Conservation (phyloP, 2,113 vertebrate genomes). For the Sceloporus undulatus region DNA sequence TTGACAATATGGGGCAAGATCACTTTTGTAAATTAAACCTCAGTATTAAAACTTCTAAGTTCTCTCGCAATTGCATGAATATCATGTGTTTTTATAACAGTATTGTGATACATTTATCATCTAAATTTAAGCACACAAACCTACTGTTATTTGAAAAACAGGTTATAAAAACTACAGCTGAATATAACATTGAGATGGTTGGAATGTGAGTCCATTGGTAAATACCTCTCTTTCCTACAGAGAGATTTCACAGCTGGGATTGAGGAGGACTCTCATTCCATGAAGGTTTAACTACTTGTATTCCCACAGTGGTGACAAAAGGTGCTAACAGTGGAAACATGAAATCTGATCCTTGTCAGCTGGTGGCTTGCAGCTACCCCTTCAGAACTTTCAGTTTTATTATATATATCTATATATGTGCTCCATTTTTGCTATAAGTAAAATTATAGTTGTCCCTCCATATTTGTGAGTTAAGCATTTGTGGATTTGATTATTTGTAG, state of each 20-base stretch:
- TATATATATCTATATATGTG: background rate
- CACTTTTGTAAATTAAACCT: background rate
- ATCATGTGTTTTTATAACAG: background rate
- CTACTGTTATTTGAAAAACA: slow-evolving; percentile 33
- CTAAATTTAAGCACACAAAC: slow-evolving; percentile 30
- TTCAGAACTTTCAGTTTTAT: background rate
- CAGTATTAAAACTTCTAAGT: background rate
- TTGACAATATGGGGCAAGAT: background rate
- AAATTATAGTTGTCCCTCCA: background rate
- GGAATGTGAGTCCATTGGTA: slow-evolving; percentile 34
- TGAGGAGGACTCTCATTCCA: slow-evolving; percentile 40
- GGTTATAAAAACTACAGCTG: slow-evolving; percentile 9
- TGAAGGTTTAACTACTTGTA: slow-evolving; percentile 29
- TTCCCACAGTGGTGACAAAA: slow-evolving; percentile 52
- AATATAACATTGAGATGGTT: slow-evolving; percentile 32
- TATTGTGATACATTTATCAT: slow-evolving; percentile 39
- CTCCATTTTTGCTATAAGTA: slow-evolving; percentile 36
- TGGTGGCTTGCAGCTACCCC: slow-evolving; percentile 24
- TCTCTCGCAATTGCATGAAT: background rate
- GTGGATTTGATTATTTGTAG: too few relatives aligned
- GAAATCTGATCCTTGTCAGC: slow-evolving; percentile 47
- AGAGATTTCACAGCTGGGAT: slow-evolving; percentile 57
- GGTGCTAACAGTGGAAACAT: slow-evolving; percentile 38
- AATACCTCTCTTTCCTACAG: slow-evolving; percentile 41
- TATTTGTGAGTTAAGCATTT: too few relatives aligned